phyloP scores from a whole-genome alignment of 2,888 invertebrate genomes.

The Campoplex capitator region DNA sequence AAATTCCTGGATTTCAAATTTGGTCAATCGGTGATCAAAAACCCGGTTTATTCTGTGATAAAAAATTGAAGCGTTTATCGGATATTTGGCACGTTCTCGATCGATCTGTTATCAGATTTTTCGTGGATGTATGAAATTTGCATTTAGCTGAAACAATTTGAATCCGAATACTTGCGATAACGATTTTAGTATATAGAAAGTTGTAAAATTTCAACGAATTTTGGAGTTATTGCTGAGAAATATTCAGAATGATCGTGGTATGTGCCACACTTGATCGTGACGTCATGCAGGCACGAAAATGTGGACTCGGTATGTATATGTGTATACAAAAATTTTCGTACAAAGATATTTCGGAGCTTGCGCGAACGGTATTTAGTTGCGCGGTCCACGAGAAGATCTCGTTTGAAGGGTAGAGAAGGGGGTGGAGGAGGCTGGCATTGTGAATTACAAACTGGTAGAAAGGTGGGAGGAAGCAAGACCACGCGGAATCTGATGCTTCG shows the following conservation, averaged over 20 bases:
- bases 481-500: constrained; percentile 68
- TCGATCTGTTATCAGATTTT: too few species aligned
- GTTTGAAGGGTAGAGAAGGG: constrained; percentile 44
- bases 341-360: constrained; percentile 71
- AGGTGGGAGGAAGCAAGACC: constrained; percentile 67
- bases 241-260: not conserved
- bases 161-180: not conserved
- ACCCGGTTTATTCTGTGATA: too few species aligned
- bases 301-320: not conserved
- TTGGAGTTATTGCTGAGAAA: not conserved
- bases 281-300: not conserved
- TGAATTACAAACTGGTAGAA: constrained; percentile 60
- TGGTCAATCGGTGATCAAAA: not conserved
- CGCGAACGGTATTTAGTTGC: constrained; percentile 68
- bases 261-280: not conserved
- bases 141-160: not conserved
- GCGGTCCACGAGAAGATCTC: constrained; percentile 58
- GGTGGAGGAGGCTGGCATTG: constrained; percentile 59
- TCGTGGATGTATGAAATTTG: not conserved
- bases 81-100: too few species aligned
- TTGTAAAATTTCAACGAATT: not conserved
- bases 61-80: too few species aligned
- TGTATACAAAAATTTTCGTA: not conserved
- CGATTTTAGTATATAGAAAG: not conserved
- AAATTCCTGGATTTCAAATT: not conserved